A percentile compares a stretch with the other conserved stretches of the same genome.
Evolutionary conservation across 1,140 invertebrate species (phyloP).

Genomic region (Diorhabda sublineata): DNA sequence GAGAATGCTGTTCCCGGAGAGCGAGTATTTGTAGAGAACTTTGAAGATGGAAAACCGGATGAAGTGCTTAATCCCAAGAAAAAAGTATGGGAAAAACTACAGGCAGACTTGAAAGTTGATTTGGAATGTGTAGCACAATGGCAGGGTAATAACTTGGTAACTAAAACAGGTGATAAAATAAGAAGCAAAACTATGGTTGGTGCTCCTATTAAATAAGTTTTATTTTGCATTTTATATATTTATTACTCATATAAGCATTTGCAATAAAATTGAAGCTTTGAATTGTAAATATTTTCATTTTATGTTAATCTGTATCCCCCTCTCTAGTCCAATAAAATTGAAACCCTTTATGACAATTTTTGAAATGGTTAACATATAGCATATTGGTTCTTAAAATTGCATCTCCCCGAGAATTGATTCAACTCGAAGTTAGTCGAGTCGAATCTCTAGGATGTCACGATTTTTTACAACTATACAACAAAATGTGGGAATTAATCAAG

Average conservation of each 20-base stretch:
- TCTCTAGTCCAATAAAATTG: no score
- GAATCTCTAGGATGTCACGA: no score
- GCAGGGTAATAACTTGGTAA: slow-evolving; percentile 74
- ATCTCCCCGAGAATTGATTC: no score
- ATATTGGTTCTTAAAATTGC: no score
- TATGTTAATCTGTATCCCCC: no score
- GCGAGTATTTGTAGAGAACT: slow-evolving; percentile 71
- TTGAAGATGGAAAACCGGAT: slow-evolving; percentile 72
- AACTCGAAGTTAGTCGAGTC: no score
- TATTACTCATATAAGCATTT: background rate
- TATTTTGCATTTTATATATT: background rate
- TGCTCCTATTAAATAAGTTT: slow-evolving; percentile 34
- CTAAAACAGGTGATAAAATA: slow-evolving; percentile 62
- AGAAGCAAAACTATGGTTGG: slow-evolving; percentile 30
- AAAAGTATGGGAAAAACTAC: slow-evolving; percentile 94
- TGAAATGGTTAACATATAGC: no score
- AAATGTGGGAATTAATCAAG: no score
- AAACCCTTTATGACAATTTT: no score
- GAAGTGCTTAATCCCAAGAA: slow-evolving; percentile 94
- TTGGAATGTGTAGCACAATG: slow-evolving; percentile 72
- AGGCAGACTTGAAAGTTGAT: slow-evolving; percentile 77
- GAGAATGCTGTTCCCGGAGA: slow-evolving; percentile 71
- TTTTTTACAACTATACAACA: no score
- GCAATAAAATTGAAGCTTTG: background rate
- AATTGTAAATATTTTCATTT: background rate